Conservation (phyloP, 2,113 vertebrate species). For the Podarcis muralis region DNA sequence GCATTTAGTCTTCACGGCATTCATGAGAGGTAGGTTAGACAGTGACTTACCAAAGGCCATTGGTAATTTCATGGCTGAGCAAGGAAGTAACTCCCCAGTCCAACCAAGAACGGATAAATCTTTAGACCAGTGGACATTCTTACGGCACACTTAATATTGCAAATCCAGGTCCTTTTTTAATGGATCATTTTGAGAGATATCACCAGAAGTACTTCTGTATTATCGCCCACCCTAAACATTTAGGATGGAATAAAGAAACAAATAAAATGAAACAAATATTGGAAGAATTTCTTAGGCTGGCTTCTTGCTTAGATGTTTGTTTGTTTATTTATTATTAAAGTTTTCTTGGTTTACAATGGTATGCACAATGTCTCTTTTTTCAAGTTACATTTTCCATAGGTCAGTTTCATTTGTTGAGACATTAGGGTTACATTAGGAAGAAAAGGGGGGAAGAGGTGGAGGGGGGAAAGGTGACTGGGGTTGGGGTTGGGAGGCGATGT, state of each 20-base stretch:
- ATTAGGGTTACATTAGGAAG: no score
- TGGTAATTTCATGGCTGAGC: neutral
- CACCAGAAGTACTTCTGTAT: neutral
- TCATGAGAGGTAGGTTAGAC: neutral
- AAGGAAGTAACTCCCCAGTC: neutral
- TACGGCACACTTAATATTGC: neutral
- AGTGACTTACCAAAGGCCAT: neutral
- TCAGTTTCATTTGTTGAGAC: no score
- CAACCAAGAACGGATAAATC: neutral
- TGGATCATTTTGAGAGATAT: neutral
- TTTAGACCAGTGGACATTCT: no score
- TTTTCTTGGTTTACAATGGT: no score
- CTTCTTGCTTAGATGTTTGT: neutral
- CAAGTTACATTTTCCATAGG: no score
- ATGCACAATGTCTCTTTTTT: no score
- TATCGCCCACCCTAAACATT: neutral
- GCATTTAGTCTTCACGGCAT: neutral
- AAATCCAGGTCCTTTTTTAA: neutral
- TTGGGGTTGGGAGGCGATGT: no score
- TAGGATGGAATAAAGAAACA: neutral
- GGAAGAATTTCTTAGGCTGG: neutral
- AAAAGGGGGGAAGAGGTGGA: no score
- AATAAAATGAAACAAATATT: neutral
- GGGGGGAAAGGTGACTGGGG: no score
- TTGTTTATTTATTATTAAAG: no score